A percentile compares a stretch with the other conserved stretches of the same genome.
These are phyloP conservation scores for Neogobius melanostomus DNA, from an alignment of 2,113 vertebrate genomes.

Conservation along the genomic window DNA sequence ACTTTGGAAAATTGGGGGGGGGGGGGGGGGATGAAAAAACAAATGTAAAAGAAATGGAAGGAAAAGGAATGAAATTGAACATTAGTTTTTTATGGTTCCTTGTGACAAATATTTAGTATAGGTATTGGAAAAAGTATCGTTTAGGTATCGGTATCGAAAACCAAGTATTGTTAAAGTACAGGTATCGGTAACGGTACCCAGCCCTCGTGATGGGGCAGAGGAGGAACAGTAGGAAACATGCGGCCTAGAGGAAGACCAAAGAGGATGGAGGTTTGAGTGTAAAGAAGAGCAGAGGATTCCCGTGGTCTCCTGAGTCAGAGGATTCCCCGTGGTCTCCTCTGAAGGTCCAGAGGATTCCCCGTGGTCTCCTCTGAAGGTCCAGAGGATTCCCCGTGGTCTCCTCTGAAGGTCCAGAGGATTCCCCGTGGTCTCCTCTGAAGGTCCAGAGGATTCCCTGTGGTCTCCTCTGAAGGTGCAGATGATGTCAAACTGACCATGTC, in stretches of 20 bases:
- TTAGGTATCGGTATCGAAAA: too few species aligned
- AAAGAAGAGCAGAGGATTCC: background rate
- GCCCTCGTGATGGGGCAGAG: too few species aligned
- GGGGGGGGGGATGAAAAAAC: too few species aligned
- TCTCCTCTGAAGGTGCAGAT: background rate
- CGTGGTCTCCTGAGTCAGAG: background rate
- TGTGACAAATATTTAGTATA: too few species aligned
- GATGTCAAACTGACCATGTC: conserved; percentile 69
- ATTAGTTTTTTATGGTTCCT: too few species aligned
- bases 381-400: background rate
- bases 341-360: background rate
- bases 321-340: too few species aligned
- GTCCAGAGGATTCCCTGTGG: background rate
- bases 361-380: background rate
- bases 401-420: background rate
- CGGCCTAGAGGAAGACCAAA: background rate
- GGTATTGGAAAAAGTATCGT: too few species aligned
- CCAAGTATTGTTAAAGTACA: too few species aligned
- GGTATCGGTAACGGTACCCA: too few species aligned
- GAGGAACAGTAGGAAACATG: background rate
- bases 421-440: background rate
- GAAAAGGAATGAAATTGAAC: too few species aligned
- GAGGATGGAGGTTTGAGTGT: background rate
- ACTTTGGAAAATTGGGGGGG: too few species aligned
- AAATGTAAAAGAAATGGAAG: too few species aligned